Conservation (phyloP, 2,888 invertebrate genomes). For the Heliothis peltigera region DNA sequence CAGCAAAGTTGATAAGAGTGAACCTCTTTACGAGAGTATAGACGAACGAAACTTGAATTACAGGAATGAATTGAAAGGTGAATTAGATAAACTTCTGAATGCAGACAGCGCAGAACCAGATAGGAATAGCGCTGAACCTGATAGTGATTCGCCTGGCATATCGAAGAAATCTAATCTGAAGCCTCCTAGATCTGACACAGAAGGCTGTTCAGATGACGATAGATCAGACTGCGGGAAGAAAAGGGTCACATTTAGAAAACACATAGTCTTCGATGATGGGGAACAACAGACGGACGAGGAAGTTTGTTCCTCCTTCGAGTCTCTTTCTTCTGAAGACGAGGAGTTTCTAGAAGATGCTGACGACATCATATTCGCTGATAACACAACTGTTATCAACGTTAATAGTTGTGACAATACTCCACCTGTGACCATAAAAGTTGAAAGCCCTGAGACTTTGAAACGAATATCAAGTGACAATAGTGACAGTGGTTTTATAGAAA, state of each 20-base stretch:
- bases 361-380: slow-evolving; percentile 72
- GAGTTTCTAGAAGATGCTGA: slow-evolving; percentile 83
- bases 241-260: slow-evolving; percentile 85
- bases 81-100: slow-evolving; percentile 75
- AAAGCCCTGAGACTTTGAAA: slow-evolving; percentile 73
- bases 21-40: slow-evolving; percentile 76
- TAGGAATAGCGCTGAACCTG: slow-evolving; percentile 63
- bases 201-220: slow-evolving; percentile 85
- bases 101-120: slow-evolving; percentile 55
- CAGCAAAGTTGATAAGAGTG: slow-evolving; percentile 70
- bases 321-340: slow-evolving; percentile 80
- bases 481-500: slow-evolving; percentile 87
- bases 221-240: slow-evolving; percentile 85
- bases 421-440: slow-evolving; percentile 74
- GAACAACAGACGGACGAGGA: slow-evolving; percentile 87
- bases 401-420: slow-evolving; percentile 66
- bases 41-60: slow-evolving; percentile 71
- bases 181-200: slow-evolving; percentile 81
- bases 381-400: slow-evolving; percentile 79
- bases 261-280: slow-evolving; percentile 88
- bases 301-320: slow-evolving; percentile 83
- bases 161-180: slow-evolving; percentile 84
- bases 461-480: slow-evolving; percentile 85
- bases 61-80: slow-evolving; percentile 79
- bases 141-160: slow-evolving; percentile 73